Evolutionary conservation across 2,797 vertebrate genomes (phyloP).

Genomic region (Spheniscus humboldti): DNA sequence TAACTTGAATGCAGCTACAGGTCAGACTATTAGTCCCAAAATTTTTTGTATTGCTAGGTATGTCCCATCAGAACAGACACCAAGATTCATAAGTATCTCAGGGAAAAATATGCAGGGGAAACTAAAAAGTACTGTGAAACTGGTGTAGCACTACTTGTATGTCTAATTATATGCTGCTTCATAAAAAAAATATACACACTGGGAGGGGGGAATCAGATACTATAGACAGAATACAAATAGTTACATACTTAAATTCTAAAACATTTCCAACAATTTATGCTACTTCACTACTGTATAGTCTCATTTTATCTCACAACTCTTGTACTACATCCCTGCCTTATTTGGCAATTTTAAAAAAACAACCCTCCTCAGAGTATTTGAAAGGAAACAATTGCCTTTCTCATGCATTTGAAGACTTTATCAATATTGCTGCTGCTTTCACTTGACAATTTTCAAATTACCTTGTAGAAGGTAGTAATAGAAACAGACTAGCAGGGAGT

Average conservation of each 20-base stretch:
- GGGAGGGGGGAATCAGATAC: rapidly evolving
- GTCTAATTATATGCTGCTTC: neutral
- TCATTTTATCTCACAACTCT: neutral
- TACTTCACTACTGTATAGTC: neutral
- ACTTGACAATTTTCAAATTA: neutral
- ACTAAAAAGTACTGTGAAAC: neutral
- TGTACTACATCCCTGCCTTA: neutral
- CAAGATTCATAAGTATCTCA: neutral
- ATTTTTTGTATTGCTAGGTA: neutral
- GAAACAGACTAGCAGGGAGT: neutral
- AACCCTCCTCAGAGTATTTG: neutral
- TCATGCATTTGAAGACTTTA: neutral
- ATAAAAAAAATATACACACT: no score
- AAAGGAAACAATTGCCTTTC: neutral
- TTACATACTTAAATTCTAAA: neutral
- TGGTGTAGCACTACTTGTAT: no score
- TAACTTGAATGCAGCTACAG: neutral
- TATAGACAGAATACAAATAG: neutral
- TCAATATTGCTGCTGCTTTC: neutral
- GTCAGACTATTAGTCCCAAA: neutral
- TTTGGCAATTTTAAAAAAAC: neutral
- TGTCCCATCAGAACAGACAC: neutral
- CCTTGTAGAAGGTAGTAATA: neutral
- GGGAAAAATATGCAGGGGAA: neutral
- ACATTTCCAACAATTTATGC: neutral